phyloP scores from a whole-genome alignment of 1,140 invertebrate species.

The Gerris buenoi region DNA sequence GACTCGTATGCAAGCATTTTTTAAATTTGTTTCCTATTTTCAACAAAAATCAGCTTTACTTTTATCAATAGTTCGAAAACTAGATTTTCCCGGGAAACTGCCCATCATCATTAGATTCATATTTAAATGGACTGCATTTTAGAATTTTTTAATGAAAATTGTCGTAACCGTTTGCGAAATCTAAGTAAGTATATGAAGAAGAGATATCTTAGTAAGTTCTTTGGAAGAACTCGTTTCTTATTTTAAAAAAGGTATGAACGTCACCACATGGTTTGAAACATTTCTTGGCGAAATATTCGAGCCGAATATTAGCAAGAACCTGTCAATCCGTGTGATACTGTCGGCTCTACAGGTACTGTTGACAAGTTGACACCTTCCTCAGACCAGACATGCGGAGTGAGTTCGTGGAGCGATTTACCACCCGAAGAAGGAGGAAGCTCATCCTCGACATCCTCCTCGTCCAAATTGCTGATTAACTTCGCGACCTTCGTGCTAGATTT shows the following conservation, averaged over 20 bases:
- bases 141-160: too few species aligned
- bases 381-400: background rate
- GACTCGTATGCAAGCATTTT: too few species aligned
- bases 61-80: too few species aligned
- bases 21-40: too few species aligned
- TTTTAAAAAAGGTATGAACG: background rate
- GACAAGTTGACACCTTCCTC: background rate
- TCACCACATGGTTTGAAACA: background rate
- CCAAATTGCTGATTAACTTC: background rate
- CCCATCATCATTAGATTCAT: too few species aligned
- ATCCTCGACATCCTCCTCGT: background rate
- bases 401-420: background rate
- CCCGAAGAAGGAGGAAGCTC: background rate
- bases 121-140: too few species aligned
- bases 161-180: too few species aligned
- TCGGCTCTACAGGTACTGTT: background rate
- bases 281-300: background rate
- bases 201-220: too few species aligned
- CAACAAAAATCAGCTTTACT: too few species aligned
- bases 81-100: too few species aligned
- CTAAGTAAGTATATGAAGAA: too few species aligned
- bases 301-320: background rate
- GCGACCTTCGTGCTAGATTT: background rate
- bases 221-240: background rate
- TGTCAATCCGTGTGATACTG: background rate